Evolutionary conservation across 2,113 vertebrate species (phyloP), one percentile per base, ranked within the genome.

Genomic region (Sturnus vulgaris): DNA sequence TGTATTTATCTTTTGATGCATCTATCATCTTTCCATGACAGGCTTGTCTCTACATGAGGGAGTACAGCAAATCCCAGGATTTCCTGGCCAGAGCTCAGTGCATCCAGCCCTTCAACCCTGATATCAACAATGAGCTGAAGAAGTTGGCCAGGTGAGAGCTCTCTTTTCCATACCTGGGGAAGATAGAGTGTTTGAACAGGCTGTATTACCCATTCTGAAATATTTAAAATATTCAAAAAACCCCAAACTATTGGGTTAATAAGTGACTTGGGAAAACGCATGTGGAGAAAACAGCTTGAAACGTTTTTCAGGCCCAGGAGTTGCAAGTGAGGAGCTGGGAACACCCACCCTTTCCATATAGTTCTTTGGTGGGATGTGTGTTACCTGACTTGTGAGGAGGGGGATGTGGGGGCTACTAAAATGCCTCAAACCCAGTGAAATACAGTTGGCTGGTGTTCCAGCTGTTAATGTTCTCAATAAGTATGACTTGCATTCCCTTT

Each of bases 41-140:
- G 99, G 99, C 99, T 19, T 99, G 98, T 92, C 90, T 99, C 82
- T 96, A 97, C 82, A 96, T 99, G 97, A 92, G 85, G 0, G 98
- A 99, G 22, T 99, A 98, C 4, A 83, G 98, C 68, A 98, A 97
- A 68, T 98, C 99, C 27, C 97, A 95, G n/a, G 96, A 97, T 47
- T 99, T 98, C 92, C 98, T 99, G 44, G 63, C 97, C 12, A 95
- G 91, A 82, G 99, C 99, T 93, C 99, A 99, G 73, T 95, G 79
- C 15, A 95, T 97, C 42, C 98, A 98, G 75, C 99, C 99, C 0
- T 99, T 99, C 52, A 99, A 99, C 91, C 91, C 70, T 0, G 98
- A 99, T 83, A 99, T 99, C 92, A 99, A 98, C 96, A 98, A 97
- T 3, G 98, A 98, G 39, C 98, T 99, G 93, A 98, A 94, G 82